Evolutionary conservation across 2,113 vertebrate genomes (phyloP), one percentile per base, ranked within the genome.

Genomic region (Pterocles burchelli): DNA sequence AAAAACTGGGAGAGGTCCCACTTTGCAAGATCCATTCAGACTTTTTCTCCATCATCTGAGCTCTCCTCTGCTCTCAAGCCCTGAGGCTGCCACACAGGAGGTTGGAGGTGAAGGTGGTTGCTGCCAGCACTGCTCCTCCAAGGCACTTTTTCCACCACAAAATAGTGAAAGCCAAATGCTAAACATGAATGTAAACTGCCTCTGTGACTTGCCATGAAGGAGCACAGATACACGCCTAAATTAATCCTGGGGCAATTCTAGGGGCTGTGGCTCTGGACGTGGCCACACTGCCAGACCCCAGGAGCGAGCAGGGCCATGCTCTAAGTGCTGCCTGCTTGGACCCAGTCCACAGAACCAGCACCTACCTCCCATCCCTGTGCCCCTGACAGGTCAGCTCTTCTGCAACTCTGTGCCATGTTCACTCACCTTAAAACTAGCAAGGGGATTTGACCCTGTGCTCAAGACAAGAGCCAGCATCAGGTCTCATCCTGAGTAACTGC

Each of bases 321-420:
- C 1, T 0, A 29, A 11, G 7, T 4, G 78, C 11, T 10, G 70
- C 13, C 22, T 48, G 10, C 45, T 54, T 68, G 67, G 49, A 4
- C 21, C 38, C 24, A 33, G 33, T 20, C 6, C 38, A 49, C 38
- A 80, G 22, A 86, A 63, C 10, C 29, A 61, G 17, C 1, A 2
- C 7, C 10, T 4, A 2, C 5, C 20, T 79, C 45, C 8, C 17
- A 57, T 10, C 11, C 29, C 21, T 3, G 4, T 20, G 5, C 2
- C 6, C 10, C 14, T 2, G 4, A 10, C 24, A 70, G 10, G 22
- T 45, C 78, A 85, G 24, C 9, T 36, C 11, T 46, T 65, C 41
- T 83, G 46, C 46, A 77, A 15, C 33, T 38, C 33, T 5, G 0
- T 1, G 3, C 15, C 45, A 66, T 0, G 0, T 14, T 51, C 26